Conservation (phyloP, 2,113 vertebrate genomes). For the Alosa alosa region DNA sequence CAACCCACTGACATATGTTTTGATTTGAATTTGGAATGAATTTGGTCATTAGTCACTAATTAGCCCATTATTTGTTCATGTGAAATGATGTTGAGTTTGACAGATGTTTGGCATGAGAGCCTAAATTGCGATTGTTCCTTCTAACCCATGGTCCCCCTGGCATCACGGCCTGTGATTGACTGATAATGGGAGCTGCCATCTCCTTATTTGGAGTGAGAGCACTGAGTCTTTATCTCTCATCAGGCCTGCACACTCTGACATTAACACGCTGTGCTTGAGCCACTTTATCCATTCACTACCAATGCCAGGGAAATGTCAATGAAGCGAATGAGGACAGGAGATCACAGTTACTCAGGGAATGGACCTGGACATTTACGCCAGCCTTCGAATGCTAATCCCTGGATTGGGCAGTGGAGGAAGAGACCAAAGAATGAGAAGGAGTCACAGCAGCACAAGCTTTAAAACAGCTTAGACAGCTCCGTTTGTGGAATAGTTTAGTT, state of each 20-base stretch:
- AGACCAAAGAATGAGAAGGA: not conserved
- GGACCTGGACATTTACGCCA: not conserved
- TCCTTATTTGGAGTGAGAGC: slow-evolving; percentile 10
- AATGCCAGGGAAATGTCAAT: slow-evolving; percentile 8
- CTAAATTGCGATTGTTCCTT: not conserved
- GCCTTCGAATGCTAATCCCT: not conserved
- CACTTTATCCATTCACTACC: not conserved
- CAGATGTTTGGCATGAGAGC: not conserved
- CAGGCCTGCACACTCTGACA: slow-evolving; percentile 1
- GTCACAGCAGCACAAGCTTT: not conserved
- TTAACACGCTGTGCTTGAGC: slow-evolving; percentile 3
- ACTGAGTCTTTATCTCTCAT: not conserved
- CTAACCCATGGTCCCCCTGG: not conserved
- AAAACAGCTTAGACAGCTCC: not conserved
- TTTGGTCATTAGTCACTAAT: slow-evolving; percentile 1
- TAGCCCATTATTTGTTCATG: not conserved
- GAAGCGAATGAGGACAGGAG: not conserved
- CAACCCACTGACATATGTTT: not conserved
- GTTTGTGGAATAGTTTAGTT: no score
- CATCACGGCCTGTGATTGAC: not conserved
- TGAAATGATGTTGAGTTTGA: not conserved
- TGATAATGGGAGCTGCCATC: not conserved
- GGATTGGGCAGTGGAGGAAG: not conserved
- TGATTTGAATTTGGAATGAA: not conserved
- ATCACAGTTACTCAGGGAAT: not conserved